Percentiles rank a stretch among this genome's conserved stretches.
Evolutionary conservation across 2,113 vertebrate genomes (phyloP).

Genomic region (Laterallus jamaicensis): DNA sequence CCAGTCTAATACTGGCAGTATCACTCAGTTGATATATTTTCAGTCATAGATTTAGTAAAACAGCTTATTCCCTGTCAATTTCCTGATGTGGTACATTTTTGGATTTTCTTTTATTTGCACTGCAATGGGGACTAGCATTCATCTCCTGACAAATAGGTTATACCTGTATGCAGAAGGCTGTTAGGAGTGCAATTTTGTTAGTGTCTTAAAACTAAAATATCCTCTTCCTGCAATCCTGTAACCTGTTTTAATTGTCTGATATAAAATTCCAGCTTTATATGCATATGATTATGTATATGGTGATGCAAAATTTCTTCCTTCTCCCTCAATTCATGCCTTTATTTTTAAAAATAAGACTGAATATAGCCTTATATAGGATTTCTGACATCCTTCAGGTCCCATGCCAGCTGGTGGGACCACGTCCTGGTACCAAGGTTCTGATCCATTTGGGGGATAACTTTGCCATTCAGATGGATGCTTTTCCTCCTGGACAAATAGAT

Average conservation of each 20-base stretch:
- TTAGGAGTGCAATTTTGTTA: background rate
- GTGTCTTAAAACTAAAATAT: background rate
- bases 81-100: slow-evolving; percentile 63
- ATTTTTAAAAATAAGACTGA: background rate
- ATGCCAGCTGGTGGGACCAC: background rate
- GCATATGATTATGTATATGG: fast-evolving
- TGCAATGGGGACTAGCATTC: background rate
- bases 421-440: background rate
- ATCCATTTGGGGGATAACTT: background rate
- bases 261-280: background rate
- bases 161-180: slow-evolving; percentile 26
- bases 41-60: slow-evolving; percentile 52
- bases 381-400: background rate
- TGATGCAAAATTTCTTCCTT: background rate
- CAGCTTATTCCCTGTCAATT: slow-evolving; percentile 57
- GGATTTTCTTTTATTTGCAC: slow-evolving; percentile 58
- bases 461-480: background rate
- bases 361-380: background rate
- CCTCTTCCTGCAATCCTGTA: background rate
- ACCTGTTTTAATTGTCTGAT: background rate
- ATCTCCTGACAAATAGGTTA: slow-evolving; percentile 11
- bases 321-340: fast-evolving
- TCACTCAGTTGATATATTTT: slow-evolving; percentile 13
- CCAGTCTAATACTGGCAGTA: background rate
- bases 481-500: background rate